Conservation (phyloP, 2,797 vertebrate species). For the Pempheris klunzingeri region DNA sequence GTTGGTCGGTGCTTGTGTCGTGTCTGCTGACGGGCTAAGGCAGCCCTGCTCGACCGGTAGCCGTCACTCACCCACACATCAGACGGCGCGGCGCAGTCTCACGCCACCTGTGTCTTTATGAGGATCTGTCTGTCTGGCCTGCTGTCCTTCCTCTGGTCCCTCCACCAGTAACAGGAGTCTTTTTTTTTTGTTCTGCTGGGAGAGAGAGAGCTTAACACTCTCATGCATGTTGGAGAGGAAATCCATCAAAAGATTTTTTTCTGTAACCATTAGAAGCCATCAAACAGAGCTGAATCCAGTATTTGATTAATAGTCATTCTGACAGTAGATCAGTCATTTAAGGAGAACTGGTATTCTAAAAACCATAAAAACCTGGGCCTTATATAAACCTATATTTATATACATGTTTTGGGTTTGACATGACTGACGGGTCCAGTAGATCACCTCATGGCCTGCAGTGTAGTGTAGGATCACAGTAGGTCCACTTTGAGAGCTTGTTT, state of each 20-base stretch:
- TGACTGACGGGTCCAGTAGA: too few species aligned
- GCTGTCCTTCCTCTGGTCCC: slow-evolving; percentile 46
- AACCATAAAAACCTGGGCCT: too few species aligned
- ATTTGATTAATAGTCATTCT: slow-evolving; percentile 16
- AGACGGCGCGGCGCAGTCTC: slow-evolving; percentile 64
- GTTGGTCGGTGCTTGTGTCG: slow-evolving; percentile 49
- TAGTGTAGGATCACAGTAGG: too few species aligned
- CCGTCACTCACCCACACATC: slow-evolving; percentile 76
- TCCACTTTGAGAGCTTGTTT: too few species aligned
- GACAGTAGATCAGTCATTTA: slow-evolving; percentile 22
- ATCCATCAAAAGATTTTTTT: slow-evolving; percentile 20
- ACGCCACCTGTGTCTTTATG: slow-evolving; percentile 66
- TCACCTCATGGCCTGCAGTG: too few species aligned
- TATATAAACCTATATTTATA: too few species aligned
- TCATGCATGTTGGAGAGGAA: slow-evolving; percentile 17
- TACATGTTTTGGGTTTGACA: too few species aligned
- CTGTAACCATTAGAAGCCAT: slow-evolving; percentile 3
- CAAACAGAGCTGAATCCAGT: background rate
- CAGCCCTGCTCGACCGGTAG: slow-evolving; percentile 72
- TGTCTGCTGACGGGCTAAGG: slow-evolving; percentile 72
- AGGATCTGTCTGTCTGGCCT: slow-evolving; percentile 53
- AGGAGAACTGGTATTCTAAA: too few species aligned
- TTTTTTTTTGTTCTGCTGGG: slow-evolving; percentile 15
- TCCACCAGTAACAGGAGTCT: slow-evolving; percentile 19
- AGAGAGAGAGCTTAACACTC: slow-evolving; percentile 8